phyloP scores from a whole-genome alignment of 2,113 vertebrate genomes.

The Xiphorhynchus elegans region DNA sequence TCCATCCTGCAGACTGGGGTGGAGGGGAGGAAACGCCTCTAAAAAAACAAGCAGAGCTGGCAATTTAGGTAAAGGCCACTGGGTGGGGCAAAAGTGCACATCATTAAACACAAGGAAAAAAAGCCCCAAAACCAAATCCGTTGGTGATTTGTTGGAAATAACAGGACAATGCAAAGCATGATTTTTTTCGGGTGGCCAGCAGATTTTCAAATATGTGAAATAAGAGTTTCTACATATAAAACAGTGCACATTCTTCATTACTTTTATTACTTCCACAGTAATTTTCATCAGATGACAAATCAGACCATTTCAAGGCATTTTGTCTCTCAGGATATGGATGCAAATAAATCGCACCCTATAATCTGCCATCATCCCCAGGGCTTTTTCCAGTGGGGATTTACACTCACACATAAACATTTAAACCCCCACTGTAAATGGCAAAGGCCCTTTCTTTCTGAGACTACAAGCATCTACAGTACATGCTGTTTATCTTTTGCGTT shows the following conservation, averaged over 20 bases:
- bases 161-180: background rate
- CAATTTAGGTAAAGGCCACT: constrained; percentile 48
- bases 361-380: background rate
- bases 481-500: background rate
- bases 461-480: background rate
- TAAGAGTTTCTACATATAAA: background rate
- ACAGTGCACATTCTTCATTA: background rate
- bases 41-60: background rate
- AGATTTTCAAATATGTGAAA: background rate
- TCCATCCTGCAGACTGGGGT: background rate
- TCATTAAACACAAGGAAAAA: background rate
- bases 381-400: constrained; percentile 2
- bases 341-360: background rate
- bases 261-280: background rate
- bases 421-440: background rate
- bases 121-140: too few species aligned
- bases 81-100: constrained; percentile 67
- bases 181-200: background rate
- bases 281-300: background rate
- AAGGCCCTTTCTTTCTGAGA: background rate
- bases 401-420: background rate
- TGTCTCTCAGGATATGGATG: background rate
- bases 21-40: background rate
- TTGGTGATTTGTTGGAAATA: background rate
- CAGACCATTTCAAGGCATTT: background rate